These are phyloP conservation scores for Tapirus indicus DNA, from an alignment of 2,797 vertebrate genomes.

Conservation along the genomic window DNA sequence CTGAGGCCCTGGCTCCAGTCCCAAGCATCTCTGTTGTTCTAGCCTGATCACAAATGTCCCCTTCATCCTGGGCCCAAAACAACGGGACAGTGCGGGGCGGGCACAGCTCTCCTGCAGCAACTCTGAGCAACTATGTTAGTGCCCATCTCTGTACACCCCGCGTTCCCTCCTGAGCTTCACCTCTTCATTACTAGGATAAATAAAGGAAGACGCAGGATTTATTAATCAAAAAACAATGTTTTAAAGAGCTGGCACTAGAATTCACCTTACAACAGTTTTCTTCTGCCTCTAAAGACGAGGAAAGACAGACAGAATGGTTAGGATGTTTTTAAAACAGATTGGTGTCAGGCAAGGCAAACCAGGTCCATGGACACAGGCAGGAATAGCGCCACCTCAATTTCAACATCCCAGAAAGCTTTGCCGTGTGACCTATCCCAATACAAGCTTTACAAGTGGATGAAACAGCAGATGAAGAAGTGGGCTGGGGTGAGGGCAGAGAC, in stretches of 20 bases:
- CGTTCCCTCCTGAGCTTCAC: accelerated
- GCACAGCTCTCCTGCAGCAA: not conserved
- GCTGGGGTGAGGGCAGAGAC: too few relatives aligned
- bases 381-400: not conserved
- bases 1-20: not conserved
- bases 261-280: not conserved
- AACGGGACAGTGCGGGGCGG: not conserved
- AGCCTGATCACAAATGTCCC: not conserved
- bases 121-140: accelerated
- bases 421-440: not conserved
- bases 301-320: not conserved
- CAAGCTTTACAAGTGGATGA: not conserved
- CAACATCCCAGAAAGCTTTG: too few relatives aligned
- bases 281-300: not conserved
- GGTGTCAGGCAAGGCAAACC: not conserved
- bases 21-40: not conserved
- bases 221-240: not conserved
- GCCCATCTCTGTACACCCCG: not conserved
- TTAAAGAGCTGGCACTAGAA: not conserved
- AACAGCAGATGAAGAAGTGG: not conserved
- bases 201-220: not conserved
- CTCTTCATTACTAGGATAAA: not conserved
- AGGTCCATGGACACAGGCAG: accelerated
- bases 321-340: not conserved
- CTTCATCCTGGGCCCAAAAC: accelerated